Conservation (phyloP, 2,888 invertebrate genomes). For the Notodonta dromedarius region DNA sequence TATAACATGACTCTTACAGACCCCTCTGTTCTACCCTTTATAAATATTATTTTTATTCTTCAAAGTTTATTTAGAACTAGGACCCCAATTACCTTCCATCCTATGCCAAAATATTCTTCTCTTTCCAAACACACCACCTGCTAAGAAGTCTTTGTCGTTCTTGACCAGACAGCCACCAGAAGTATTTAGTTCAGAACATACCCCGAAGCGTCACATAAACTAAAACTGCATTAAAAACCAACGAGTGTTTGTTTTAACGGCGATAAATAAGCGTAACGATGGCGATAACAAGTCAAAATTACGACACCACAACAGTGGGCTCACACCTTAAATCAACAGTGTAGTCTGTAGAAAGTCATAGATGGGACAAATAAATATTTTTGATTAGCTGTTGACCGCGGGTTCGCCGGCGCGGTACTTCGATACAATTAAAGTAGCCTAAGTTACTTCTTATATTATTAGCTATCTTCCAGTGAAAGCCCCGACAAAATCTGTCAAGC, state of each 20-base stretch:
- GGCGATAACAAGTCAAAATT: conserved; percentile 71
- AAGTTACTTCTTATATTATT: too few relatives aligned
- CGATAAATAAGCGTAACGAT: conserved; percentile 64
- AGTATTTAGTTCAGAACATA: neutral
- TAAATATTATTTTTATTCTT: too few relatives aligned
- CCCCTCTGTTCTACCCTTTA: too few relatives aligned
- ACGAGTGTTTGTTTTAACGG: conserved; percentile 54
- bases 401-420: too few relatives aligned
- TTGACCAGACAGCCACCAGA: neutral
- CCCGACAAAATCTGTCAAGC: too few relatives aligned
- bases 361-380: conserved; percentile 9
- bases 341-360: conserved; percentile 17
- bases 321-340: conserved; percentile 53
- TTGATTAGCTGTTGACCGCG: neutral
- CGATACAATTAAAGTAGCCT: too few relatives aligned
- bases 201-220: conserved; percentile 32
- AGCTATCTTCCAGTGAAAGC: too few relatives aligned
- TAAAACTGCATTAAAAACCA: conserved; percentile 33
- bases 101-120: too few relatives aligned
- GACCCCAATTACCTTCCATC: too few relatives aligned
- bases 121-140: neutral
- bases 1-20: too few relatives aligned
- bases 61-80: too few relatives aligned
- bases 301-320: conserved; percentile 66
- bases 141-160: neutral